Conservation (phyloP, 1,140 invertebrate genomes). For the Rhizoglyphus robini region DNA sequence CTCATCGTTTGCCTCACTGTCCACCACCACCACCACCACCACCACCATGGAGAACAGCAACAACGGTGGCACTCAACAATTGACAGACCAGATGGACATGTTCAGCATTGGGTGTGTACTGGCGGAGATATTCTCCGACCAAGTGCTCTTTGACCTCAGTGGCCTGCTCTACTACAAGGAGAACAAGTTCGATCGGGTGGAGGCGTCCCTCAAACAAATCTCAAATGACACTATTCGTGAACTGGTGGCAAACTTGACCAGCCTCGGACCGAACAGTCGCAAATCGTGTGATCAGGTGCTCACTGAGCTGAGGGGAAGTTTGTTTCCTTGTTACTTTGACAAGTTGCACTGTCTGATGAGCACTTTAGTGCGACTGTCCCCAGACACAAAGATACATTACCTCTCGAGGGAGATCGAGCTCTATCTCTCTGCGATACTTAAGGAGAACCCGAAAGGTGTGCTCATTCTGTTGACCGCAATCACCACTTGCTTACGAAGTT, state of each 20-base stretch:
- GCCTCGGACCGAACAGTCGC: slow-evolving; percentile 19
- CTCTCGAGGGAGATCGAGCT: background rate
- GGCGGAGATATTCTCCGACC: slow-evolving; percentile 86
- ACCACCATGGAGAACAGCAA: too few species aligned
- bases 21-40: too few species aligned
- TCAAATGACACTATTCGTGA: slow-evolving; percentile 15
- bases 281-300: slow-evolving; percentile 16
- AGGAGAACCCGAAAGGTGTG: slow-evolving; percentile 24
- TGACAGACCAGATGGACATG: slow-evolving; percentile 89
- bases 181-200: background rate
- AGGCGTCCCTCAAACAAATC: slow-evolving; percentile 16
- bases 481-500: slow-evolving; percentile 26
- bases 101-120: slow-evolving; percentile 75
- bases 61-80: too few species aligned
- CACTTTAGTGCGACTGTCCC: slow-evolving; percentile 8
- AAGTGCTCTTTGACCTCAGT: slow-evolving; percentile 74
- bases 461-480: slow-evolving; percentile 27
- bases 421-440: slow-evolving; percentile 16
- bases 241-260: slow-evolving; percentile 21
- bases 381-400: slow-evolving; percentile 20
- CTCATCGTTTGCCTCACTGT: too few species aligned
- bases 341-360: slow-evolving; percentile 15
- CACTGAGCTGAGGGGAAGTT: background rate
- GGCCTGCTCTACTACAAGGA: slow-evolving; percentile 51
- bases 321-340: slow-evolving; percentile 22